A percentile compares a stretch with the other conserved stretches of the same genome.
Evolutionary conservation across 2,888 invertebrate species (phyloP).

Genomic region (Lasioglossum marginatum): DNA sequence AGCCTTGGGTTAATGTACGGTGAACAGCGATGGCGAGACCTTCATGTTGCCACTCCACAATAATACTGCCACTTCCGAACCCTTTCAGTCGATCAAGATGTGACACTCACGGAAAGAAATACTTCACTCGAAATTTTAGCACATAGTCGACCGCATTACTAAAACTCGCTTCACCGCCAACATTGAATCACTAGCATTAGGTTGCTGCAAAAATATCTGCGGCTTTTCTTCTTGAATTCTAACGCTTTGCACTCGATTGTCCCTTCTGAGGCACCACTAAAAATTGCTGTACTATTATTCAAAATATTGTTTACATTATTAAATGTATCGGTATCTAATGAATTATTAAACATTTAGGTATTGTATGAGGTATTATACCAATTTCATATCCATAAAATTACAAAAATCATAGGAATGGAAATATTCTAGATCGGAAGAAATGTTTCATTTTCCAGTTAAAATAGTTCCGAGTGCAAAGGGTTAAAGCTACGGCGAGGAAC

Average conservation of each 20-base stretch:
- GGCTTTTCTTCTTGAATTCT: background rate
- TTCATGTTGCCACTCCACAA: background rate
- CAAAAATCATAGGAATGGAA: too few relatives aligned
- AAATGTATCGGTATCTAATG: too few relatives aligned
- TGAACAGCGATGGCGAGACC: background rate
- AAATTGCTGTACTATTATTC: too few relatives aligned
- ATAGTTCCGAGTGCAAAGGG: too few relatives aligned
- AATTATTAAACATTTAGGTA: too few relatives aligned
- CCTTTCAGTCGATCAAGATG: background rate
- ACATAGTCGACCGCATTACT: background rate
- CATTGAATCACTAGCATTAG: background rate
- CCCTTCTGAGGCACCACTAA: too few relatives aligned
- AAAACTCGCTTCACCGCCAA: background rate
- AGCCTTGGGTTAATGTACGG: constrained; percentile 12
- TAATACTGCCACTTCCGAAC: background rate
- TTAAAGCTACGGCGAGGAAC: background rate
- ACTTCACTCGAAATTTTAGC: background rate
- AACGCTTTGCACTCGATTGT: too few relatives aligned
- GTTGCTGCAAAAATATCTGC: background rate
- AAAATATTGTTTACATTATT: too few relatives aligned
- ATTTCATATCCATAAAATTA: too few relatives aligned
- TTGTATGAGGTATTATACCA: too few relatives aligned
- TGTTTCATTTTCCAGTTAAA: too few relatives aligned
- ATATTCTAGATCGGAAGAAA: too few relatives aligned
- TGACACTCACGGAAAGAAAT: background rate